Evolutionary conservation across 2,888 invertebrate species (phyloP), one percentile per base, ranked within the genome.

Genomic region (Osmoderma eremita): DNA sequence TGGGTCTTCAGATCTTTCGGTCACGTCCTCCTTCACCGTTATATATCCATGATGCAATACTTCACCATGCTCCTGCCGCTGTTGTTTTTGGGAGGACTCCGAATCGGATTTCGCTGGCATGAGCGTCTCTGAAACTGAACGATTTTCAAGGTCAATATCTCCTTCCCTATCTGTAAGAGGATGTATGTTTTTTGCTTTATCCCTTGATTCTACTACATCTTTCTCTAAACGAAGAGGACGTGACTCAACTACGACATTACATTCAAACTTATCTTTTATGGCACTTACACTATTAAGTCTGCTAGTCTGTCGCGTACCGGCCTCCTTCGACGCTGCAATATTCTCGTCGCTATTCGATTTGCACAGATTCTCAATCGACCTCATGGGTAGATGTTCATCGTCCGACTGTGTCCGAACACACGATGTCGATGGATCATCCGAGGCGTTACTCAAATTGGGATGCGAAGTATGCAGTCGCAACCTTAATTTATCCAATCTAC

Each of bases 181-280:
- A n/a, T n/a, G n/a, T n/a, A n/a, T n/a, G n/a, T n/a, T n/a, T n/a
- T n/a, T n/a, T n/a, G 10, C n/a, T 24, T 10, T 2, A 56, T 41
- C 20, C 6, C 3, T 30, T 10, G 4, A 30, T 30, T 30, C 17
- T 36, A 20, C 10, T 22, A 30, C 8, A 53, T 53, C 51, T 53
- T 53, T 53, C 8, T 53, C 53, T 53, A 53, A 24, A 17, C 42
- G 39, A 45, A 12, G 15, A 12, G 58, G 58, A 45, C 58, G 41
- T 18, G 45, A 61, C 49, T 58, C 50, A 18, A 61, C 65, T 56
- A 65, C 65, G 61, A 58, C 50, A 58, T 61, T 13, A 58, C 58
- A 58, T 66, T 58, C 65, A 58, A 66, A 39, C 15, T 61, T 66
- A 68, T 58, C 50, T 63, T 68, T 63, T 58, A 68, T 41, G 41